phyloP scores from a whole-genome alignment of 2,113 vertebrate genomes.

The Campylomormyrus tamandua region DNA sequence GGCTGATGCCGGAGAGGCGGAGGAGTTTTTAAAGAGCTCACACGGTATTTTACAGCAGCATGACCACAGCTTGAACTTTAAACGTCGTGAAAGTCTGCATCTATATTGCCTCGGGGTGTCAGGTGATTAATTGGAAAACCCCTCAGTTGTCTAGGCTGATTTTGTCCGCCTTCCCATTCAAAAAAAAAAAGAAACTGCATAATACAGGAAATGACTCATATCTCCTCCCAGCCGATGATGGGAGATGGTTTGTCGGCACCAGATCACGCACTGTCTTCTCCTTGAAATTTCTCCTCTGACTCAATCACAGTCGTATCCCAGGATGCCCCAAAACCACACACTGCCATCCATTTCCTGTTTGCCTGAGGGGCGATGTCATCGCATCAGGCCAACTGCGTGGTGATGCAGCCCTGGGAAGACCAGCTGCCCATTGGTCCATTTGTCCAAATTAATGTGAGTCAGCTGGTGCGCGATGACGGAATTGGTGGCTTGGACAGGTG shows the following conservation, averaged over 20 bases:
- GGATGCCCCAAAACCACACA: conserved; percentile 29
- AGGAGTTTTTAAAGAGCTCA: neutral
- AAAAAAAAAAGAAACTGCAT: neutral
- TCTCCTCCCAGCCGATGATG: neutral
- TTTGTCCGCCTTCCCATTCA: neutral
- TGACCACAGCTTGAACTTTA: neutral
- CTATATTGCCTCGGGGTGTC: neutral
- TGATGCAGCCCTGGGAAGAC: conserved; percentile 39
- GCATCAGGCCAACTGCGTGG: conserved; percentile 43
- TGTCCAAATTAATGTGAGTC: conserved; percentile 37
- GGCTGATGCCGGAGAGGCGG: neutral
- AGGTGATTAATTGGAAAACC: neutral
- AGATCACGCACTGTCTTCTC: conserved; percentile 28
- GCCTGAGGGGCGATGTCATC: conserved; percentile 40
- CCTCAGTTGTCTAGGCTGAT: neutral
- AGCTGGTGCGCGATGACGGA: conserved; percentile 12
- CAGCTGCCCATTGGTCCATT: conserved; percentile 33
- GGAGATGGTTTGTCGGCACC: conserved; percentile 21
- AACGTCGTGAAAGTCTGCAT: neutral
- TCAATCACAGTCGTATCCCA: conserved; percentile 25
- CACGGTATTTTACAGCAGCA: neutral
- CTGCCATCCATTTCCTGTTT: conserved; percentile 44
- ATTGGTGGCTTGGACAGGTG: conserved; percentile 53
- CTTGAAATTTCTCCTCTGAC: conserved; percentile 19
- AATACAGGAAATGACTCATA: conserved; percentile 6